These are phyloP conservation scores for Physella acuta DNA, from an alignment of 1,140 invertebrate species.

Conservation along the genomic window DNA sequence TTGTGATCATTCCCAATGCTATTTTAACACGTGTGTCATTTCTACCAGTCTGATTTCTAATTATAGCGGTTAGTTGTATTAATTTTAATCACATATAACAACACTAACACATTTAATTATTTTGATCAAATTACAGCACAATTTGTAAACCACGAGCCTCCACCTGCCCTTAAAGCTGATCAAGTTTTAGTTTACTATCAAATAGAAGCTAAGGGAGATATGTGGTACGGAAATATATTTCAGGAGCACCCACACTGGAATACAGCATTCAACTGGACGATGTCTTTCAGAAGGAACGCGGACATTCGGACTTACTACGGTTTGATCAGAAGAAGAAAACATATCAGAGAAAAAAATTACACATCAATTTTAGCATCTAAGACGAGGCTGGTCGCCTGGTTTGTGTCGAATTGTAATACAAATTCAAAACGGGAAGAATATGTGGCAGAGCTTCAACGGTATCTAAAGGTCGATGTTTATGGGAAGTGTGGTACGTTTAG, in stretches of 20 bases:
- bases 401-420: too few relatives aligned
- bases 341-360: background rate
- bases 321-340: background rate
- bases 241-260: constrained; percentile 12
- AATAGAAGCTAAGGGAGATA: background rate
- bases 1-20: too few relatives aligned
- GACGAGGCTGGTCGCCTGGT: constrained; percentile 63
- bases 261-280: too few relatives aligned
- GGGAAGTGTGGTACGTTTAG: constrained; percentile 63
- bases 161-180: background rate
- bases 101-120: background rate
- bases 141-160: background rate
- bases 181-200: background rate
- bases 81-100: too few relatives aligned
- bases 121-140: background rate
- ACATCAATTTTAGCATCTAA: constrained; percentile 30
- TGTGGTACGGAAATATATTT: background rate
- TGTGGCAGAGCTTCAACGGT: constrained; percentile 62
- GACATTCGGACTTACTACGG: constrained; percentile 32
- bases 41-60: too few relatives aligned
- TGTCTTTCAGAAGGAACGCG: constrained; percentile 40
- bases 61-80: too few relatives aligned
- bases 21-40: too few relatives aligned
- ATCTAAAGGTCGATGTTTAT: constrained; percentile 68
- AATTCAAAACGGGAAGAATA: constrained; percentile 64